A percentile compares a stretch with the other conserved stretches of the same genome.
phyloP scores from a whole-genome alignment of 2,113 vertebrate species.

The Chrysochloris asiatica region DNA sequence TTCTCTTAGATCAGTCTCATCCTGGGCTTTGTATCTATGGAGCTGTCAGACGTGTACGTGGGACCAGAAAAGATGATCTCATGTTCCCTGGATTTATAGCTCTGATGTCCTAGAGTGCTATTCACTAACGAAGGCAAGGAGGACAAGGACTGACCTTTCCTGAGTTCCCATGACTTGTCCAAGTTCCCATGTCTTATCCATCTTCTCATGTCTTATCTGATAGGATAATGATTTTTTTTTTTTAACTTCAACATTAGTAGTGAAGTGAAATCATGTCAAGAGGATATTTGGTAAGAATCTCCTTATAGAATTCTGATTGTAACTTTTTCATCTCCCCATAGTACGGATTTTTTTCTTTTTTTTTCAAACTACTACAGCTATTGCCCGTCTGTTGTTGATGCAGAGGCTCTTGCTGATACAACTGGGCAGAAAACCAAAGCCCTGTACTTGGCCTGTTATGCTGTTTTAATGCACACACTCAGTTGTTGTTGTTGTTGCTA shows the following conservation, averaged over 20 bases:
- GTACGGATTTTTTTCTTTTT: not conserved
- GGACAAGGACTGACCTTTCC: not conserved
- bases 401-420: not conserved
- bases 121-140: not conserved
- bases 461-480: not conserved
- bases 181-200: not conserved
- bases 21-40: not conserved
- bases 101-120: not conserved
- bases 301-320: conserved; percentile 3
- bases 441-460: not conserved
- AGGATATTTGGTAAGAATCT: conserved; percentile 1
- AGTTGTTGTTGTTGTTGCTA: too few species aligned
- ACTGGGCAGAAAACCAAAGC: not conserved
- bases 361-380: not conserved
- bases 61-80: not conserved
- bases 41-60: not conserved
- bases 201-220: not conserved
- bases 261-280: not conserved
- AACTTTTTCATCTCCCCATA: not conserved
- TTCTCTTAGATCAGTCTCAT: not conserved
- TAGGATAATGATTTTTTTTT: not conserved
- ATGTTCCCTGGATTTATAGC: not conserved
- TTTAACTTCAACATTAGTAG: not conserved
- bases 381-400: not conserved
- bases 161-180: not conserved